Evolutionary conservation across 2,888 invertebrate genomes (phyloP).

Genomic region (Spodoptera exigua): DNA sequence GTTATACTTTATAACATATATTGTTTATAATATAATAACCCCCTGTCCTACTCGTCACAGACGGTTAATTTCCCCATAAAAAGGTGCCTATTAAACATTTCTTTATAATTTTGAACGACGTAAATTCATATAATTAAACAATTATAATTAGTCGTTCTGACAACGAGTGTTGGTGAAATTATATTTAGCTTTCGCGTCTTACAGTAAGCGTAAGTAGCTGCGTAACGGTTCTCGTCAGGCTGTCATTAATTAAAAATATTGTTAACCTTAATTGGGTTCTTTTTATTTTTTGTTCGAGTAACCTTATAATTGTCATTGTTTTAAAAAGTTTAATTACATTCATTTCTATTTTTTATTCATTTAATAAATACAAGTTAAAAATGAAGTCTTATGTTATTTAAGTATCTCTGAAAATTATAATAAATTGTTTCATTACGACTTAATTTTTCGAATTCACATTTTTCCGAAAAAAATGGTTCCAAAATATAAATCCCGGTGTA

Average conservation of each 20-base stretch:
- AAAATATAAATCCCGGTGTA: conserved; percentile 15
- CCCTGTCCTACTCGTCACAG: conserved; percentile 55
- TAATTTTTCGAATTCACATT: no score
- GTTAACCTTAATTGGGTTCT: background rate
- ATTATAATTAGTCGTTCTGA: conserved; percentile 71
- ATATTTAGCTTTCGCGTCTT: conserved; percentile 40
- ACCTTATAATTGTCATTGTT: background rate
- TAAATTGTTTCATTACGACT: no score
- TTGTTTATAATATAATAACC: conserved; percentile 39
- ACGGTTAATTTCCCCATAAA: conserved; percentile 63
- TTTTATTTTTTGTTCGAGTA: conserved; percentile 3
- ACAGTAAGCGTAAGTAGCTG: conserved; percentile 5
- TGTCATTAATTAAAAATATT: background rate
- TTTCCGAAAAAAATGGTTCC: conserved; percentile 12
- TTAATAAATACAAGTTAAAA: no score
- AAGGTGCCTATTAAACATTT: conserved; percentile 57
- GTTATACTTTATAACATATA: conserved; percentile 28
- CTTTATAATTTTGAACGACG: conserved; percentile 64
- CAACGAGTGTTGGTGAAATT: conserved; percentile 49
- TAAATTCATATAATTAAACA: conserved; percentile 72
- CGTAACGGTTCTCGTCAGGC: conserved; percentile 6
- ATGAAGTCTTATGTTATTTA: no score
- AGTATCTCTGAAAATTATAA: no score
- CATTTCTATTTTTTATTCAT: background rate
- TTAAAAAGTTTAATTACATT: conserved; percentile 3